These are phyloP conservation scores for Daphoenositta chrysoptera DNA, from an alignment of 2,113 vertebrate species.

Conservation along the genomic window DNA sequence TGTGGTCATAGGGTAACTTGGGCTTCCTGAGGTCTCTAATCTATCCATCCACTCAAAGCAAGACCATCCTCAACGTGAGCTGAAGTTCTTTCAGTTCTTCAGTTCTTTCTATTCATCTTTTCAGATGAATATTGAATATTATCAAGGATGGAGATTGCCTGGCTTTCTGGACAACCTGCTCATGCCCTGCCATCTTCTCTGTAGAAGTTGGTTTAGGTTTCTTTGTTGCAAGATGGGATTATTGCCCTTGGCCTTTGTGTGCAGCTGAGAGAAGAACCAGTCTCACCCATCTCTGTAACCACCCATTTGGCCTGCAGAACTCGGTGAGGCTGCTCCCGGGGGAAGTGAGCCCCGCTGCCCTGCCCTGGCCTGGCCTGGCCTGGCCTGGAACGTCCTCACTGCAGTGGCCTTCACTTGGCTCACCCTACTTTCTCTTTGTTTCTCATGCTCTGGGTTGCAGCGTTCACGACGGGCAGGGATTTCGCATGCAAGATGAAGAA, in stretches of 20 bases:
- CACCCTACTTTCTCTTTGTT: not conserved
- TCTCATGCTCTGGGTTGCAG: too few species aligned
- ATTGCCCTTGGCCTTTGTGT: not conserved
- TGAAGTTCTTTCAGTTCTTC: not conserved
- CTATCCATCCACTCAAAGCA: not conserved
- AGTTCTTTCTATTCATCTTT: too few species aligned
- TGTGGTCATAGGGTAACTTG: not conserved
- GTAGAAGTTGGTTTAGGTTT: not conserved
- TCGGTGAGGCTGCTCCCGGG: not conserved
- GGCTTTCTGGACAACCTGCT: not conserved
- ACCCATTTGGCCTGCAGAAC: fast-evolving
- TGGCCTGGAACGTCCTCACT: fast-evolving
- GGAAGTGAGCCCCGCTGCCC: not conserved
- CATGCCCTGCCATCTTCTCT: not conserved
- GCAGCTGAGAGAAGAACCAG: not conserved
- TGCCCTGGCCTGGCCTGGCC: not conserved
- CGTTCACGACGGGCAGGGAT: too few species aligned
- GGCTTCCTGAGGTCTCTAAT: not conserved
- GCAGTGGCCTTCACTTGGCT: not conserved
- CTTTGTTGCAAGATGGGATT: not conserved
- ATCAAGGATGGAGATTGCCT: not conserved
- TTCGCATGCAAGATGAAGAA: too few species aligned
- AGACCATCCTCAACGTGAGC: not conserved
- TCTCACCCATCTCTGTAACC: not conserved
- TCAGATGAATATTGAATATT: not conserved